Evolutionary conservation across 1,140 invertebrate genomes (phyloP), one percentile per base, ranked within the genome.

Genomic region (Pectinophora gossypiella): DNA sequence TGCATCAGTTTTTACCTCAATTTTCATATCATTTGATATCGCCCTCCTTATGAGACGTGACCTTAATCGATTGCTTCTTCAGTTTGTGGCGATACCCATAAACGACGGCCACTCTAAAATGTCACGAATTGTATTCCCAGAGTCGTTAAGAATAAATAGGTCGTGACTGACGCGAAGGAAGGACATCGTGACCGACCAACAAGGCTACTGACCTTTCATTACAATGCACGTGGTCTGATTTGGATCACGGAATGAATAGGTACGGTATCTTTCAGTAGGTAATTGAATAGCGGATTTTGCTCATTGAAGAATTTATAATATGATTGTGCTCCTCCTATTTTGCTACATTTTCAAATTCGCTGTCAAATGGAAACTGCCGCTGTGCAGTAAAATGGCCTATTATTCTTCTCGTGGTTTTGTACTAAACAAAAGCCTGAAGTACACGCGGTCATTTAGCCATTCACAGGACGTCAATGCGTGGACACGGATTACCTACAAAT

Each of bases 161-260:
- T 83, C 79, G 77, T 83, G 79, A 74, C 68, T 51, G 56, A 48
- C 55, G 54, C 56, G 64, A 60, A 64, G 51, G 62, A 74, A 81
- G 71, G 76, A 80, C 72, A 68, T 82, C 71, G 75, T 85, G 76
- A 82, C 67, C 67, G 66, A 61, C 52, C 61, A 55, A 19, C 48
- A 62, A 66, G 79, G 77, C 59, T 59, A 80, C 52, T 81, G 72
- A 85, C 76, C 77, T 77, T 67, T 66, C 59, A 51, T 49, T 63
- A 64, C 58, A 62, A 68, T 69, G 59, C 70, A 64, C 68, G 64
- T 70, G 68, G 51, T 66, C 22, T 35, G 49, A 56, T 63, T 54
- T 62, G 56, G 52, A 54, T 56, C 51, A 48, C 55, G 27, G 53
- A 59, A 50, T 61, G n/a, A 59, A 50, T 61, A 7, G 16, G 36